Percentiles rank a stretch among this genome's conserved stretches.
Evolutionary conservation across 2,797 vertebrate species (phyloP).

Genomic region (Danio choprae): DNA sequence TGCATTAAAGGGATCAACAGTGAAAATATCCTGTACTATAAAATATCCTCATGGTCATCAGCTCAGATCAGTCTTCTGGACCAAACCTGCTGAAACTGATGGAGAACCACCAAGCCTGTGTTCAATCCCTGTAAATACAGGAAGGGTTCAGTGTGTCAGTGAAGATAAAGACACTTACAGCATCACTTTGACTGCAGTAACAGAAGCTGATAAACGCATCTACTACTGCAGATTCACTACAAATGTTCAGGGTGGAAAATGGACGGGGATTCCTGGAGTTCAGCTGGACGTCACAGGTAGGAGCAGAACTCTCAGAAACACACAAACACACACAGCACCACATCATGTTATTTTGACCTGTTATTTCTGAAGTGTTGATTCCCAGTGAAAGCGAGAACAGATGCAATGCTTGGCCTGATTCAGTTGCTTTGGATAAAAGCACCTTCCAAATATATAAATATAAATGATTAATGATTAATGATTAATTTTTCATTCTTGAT

Average conservation of each 20-base stretch:
- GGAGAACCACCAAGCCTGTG: neutral
- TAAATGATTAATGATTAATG: no score
- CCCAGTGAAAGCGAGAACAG: no score
- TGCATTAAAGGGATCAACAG: conserved; percentile 40
- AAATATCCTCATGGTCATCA: accelerated
- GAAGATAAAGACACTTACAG: neutral
- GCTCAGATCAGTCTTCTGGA: conserved; percentile 22
- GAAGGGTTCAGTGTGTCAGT: neutral
- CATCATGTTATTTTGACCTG: no score
- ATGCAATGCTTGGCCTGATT: no score
- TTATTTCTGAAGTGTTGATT: no score
- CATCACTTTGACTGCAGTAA: neutral
- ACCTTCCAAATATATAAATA: no score
- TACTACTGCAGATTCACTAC: conserved; percentile 37
- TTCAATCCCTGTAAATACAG: neutral
- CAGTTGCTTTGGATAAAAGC: no score
- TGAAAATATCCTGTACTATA: conserved; percentile 47
- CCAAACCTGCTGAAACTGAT: accelerated
- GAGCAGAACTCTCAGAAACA: no score
- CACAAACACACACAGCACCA: no score
- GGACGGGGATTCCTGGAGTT: conserved; percentile 19
- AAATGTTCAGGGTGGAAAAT: neutral
- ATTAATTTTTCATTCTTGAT: no score
- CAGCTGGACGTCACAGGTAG: conserved; percentile 41
- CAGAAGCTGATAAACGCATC: conserved; percentile 15